Conservation (phyloP, 1,140 invertebrate genomes). For the Dryas iulia region DNA sequence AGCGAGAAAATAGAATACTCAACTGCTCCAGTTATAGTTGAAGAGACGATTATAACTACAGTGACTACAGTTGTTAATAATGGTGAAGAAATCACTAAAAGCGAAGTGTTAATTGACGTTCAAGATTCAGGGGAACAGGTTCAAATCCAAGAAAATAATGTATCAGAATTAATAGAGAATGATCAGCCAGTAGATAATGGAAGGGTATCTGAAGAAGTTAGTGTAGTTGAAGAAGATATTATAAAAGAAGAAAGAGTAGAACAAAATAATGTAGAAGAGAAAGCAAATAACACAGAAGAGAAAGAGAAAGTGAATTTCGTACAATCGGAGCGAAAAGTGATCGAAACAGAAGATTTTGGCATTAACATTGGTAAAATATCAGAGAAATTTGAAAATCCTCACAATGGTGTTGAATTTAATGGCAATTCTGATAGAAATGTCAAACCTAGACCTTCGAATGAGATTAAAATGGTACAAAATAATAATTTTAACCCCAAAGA, state of each 20-base stretch:
- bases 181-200: background rate
- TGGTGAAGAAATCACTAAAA: slow-evolving; percentile 17
- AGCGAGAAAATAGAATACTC: background rate
- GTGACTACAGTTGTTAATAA: slow-evolving; percentile 22
- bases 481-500: slow-evolving; percentile 59
- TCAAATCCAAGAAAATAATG: background rate
- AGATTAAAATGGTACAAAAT: slow-evolving; percentile 68
- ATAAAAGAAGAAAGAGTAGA: too few relatives aligned
- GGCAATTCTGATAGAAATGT: slow-evolving; percentile 45
- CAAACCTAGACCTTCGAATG: slow-evolving; percentile 61
- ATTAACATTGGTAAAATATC: slow-evolving; percentile 34
- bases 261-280: slow-evolving; percentile 17
- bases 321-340: background rate
- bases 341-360: slow-evolving; percentile 20
- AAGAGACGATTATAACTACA: slow-evolving; percentile 30
- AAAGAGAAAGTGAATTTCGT: background rate
- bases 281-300: slow-evolving; percentile 10
- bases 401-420: slow-evolving; percentile 43
- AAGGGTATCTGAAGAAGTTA: background rate
- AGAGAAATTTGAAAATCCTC: slow-evolving; percentile 24
- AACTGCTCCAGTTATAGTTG: slow-evolving; percentile 26
- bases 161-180: background rate
- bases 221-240: background rate
- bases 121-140: background rate
- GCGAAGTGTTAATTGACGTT: slow-evolving; percentile 12